Conservation (phyloP, 30 jellyfish, hydroid and myxozoan genomes). For the Aurelia aurita complex sp. Pacific region DNA sequence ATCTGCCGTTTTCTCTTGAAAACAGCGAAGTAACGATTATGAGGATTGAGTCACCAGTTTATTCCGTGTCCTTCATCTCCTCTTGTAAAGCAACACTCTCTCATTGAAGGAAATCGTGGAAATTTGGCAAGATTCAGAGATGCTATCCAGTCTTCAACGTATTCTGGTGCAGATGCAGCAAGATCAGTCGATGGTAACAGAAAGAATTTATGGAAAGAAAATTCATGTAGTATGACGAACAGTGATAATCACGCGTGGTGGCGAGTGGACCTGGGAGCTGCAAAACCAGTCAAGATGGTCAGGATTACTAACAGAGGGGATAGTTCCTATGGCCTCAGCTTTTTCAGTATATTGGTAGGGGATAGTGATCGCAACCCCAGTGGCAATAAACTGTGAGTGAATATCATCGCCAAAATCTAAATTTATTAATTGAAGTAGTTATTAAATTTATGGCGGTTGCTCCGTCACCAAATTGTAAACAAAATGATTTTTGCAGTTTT, state of each 20-base stretch:
- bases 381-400: not conserved
- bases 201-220: not conserved
- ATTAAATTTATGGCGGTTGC: too few species aligned
- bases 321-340: not conserved
- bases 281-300: not conserved
- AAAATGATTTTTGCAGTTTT: too few species aligned
- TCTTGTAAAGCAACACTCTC: not conserved
- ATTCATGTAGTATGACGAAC: not conserved
- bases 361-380: not conserved
- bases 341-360: not conserved
- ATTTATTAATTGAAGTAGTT: too few species aligned
- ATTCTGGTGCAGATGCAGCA: not conserved
- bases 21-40: not conserved
- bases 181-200: slow-evolving; percentile 1
- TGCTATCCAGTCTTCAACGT: not conserved
- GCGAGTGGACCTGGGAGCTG: slow-evolving; percentile 3
- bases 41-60: not conserved
- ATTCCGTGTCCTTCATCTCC: not conserved
- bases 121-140: not conserved
- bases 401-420: too few species aligned
- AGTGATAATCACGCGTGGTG: not conserved
- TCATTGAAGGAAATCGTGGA: not conserved
- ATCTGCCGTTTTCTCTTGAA: too few species aligned
- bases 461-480: too few species aligned
- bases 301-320: slow-evolving; percentile 2